Conservation (phyloP, 2,113 vertebrate genomes). For the Dicrurus megarhynchus region DNA sequence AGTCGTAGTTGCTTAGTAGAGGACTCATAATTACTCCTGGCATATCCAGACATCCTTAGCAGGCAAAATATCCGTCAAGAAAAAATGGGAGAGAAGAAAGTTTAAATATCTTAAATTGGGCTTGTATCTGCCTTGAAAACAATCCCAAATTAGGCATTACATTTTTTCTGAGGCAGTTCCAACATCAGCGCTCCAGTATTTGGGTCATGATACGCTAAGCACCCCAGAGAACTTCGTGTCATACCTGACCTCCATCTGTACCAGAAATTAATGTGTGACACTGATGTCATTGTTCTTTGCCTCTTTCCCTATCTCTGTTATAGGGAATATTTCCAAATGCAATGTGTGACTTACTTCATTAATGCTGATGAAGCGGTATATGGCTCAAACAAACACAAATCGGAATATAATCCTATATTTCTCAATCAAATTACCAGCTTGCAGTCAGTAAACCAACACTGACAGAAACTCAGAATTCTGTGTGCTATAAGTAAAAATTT, state of each 20-base stretch:
- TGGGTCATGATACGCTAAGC: neutral
- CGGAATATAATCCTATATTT: neutral
- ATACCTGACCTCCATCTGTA: neutral
- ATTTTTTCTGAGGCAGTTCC: neutral
- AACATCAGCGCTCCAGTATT: neutral
- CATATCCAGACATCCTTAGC: neutral
- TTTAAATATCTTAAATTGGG: neutral
- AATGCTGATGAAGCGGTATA: neutral
- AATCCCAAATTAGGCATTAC: neutral
- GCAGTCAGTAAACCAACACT: neutral
- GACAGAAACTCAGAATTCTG: neutral
- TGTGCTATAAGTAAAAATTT: neutral
- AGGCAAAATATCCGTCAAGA: neutral
- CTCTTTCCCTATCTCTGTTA: neutral
- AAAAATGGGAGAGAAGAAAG: neutral
- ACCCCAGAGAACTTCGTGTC: neutral
- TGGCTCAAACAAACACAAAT: neutral
- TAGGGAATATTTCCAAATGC: neutral
- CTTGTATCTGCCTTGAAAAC: neutral
- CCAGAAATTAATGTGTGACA: neutral
- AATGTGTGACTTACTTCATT: neutral
- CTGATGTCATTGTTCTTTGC: neutral
- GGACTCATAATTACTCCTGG: neutral
- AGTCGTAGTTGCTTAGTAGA: neutral
- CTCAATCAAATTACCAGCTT: neutral